Evolutionary conservation across 2,888 invertebrate species (phyloP), one percentile per base, ranked within the genome.

Genomic region (Belgica antarctica): DNA sequence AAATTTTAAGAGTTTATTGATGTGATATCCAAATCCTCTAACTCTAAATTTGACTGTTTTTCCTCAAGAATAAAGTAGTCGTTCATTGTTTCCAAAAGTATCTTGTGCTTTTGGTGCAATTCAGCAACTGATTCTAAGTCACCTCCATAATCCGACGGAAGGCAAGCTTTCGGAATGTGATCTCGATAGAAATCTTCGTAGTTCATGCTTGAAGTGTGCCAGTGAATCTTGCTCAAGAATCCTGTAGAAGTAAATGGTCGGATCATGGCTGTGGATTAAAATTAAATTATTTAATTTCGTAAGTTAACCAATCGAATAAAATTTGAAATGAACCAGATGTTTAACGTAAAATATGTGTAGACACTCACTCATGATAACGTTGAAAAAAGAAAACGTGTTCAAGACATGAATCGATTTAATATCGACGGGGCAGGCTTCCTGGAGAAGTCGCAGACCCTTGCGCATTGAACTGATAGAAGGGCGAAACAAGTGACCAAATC

Each of bases 371-470:
- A 52, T 8, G 31, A 66, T 28, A 1, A 27, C n/a, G 27, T 66
- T 41, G 41, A 65, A 4, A 19, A 65, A 46, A 1, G 24, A n/a
- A n/a, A 34, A n/a, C 0, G 83, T 82, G 75, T 89, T 89, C 65
- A 89, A 77, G 1, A 89, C 82, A 75, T 89, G 87, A 70, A 89
- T 86, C 0, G 82, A 85, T 73, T 83, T 83, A 77, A 89, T 82
- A 70, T 86, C 82, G 1, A 87, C 82, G 0, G 89, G 88, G 77
- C 87, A 77, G 15, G 84, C 88, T 74, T 89, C 88, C 76, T 89
- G 88, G 1, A 89, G 77, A 76, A 86, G 89, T 71, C 83, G 81
- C 79, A 88, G 85, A 77, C 87, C 86, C 75, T 85, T 84, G 41
- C 84, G 82, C 1, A 89, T 77, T 0, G 84, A 79, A 66, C 83